Conservation (phyloP, 2,888 invertebrate genomes). For the Anoplius nigerrimus region DNA sequence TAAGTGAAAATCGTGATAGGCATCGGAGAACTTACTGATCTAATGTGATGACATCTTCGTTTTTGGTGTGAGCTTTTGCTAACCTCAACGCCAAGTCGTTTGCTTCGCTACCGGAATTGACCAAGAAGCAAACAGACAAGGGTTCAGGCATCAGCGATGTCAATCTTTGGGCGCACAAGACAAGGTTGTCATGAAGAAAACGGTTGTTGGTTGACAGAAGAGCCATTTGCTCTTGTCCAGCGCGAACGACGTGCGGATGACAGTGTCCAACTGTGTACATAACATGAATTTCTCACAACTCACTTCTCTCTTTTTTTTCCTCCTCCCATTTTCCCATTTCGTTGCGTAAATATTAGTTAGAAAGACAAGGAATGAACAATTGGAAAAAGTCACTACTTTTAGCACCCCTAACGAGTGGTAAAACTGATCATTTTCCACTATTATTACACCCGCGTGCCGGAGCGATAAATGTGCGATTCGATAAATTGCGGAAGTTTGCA, state of each 20-base stretch:
- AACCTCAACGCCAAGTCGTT: conserved; percentile 97
- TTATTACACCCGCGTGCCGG: no score
- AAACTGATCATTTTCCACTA: no score
- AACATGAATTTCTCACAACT: no score
- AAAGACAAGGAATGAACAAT: no score
- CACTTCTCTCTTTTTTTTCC: no score
- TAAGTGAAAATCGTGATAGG: neutral
- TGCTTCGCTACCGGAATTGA: conserved; percentile 99
- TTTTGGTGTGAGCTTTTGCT: conserved; percentile 91
- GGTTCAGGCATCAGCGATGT: conserved; percentile 89
- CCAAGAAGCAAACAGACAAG: conserved; percentile 94
- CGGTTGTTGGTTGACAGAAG: conserved; percentile 95
- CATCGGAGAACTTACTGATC: conserved; percentile 90
- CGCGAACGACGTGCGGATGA: conserved; percentile 94
- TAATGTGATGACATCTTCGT: conserved; percentile 92
- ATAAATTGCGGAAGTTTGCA: no score
- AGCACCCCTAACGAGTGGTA: no score
- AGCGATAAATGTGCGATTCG: no score
- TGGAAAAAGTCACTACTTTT: no score
- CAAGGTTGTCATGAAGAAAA: conserved; percentile 96
- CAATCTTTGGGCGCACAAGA: conserved; percentile 90
- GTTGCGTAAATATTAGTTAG: no score
- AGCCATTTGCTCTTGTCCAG: conserved; percentile 93
- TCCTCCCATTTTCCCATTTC: no score
- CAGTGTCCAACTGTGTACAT: conserved; percentile 95